Evolutionary conservation across 35 echinoderm and acorn worm genomes (phyloP).

Genomic region (Apostichopus californicus): DNA sequence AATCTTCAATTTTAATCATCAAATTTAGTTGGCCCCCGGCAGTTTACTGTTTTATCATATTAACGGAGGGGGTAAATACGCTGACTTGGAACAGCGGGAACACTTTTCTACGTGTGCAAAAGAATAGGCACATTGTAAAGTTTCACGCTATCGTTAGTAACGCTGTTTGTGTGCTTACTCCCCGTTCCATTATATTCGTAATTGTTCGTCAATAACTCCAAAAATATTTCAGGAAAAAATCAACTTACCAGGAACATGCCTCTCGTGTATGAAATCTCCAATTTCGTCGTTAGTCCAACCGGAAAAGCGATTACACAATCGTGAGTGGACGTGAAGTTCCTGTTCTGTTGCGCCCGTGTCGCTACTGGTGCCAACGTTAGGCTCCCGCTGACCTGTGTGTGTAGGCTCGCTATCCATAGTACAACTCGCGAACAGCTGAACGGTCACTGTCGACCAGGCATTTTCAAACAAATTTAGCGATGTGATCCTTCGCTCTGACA

Average conservation of each 20-base stretch:
- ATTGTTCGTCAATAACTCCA: background rate
- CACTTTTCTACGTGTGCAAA: too few relatives aligned
- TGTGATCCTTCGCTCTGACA: slow-evolving; percentile 16
- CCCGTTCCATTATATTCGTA: too few relatives aligned
- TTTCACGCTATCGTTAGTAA: too few relatives aligned
- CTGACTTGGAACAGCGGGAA: too few relatives aligned
- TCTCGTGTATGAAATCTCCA: slow-evolving; percentile 1
- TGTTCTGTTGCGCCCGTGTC: slow-evolving; percentile 9
- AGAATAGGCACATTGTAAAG: too few relatives aligned
- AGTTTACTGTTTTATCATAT: too few relatives aligned
- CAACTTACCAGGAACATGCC: background rate
- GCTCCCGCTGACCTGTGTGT: slow-evolving; percentile 14
- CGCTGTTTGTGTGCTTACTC: too few relatives aligned
- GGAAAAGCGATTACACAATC: slow-evolving; percentile 17
- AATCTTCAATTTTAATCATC: too few relatives aligned
- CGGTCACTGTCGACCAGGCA: slow-evolving; percentile 9
- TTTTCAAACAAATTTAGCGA: slow-evolving; percentile 13
- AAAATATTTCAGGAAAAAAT: background rate
- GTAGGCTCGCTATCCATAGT: slow-evolving; percentile 11
- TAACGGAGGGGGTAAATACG: too few relatives aligned
- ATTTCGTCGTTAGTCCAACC: slow-evolving; percentile 12
- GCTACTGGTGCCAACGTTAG: background rate
- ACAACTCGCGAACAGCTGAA: slow-evolving; percentile 11
- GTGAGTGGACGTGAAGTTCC: background rate
- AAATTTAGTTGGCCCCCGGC: too few relatives aligned